Base-by-base conservation (phyloP, 2,113 vertebrate genomes). In the Enhydra lutris region DNA sequence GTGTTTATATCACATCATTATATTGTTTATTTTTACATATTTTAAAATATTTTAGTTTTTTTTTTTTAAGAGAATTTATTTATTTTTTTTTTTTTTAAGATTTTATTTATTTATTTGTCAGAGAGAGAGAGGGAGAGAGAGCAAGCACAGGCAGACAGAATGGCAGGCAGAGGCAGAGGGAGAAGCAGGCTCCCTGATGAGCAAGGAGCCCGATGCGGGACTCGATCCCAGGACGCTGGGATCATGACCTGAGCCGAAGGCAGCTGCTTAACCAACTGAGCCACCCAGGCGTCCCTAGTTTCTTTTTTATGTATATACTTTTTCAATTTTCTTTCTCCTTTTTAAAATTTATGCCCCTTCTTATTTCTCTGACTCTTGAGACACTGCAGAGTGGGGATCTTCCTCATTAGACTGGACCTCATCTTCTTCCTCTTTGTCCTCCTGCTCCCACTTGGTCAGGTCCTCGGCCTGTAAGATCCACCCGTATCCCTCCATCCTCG, bases 401-500 rank as follows among this genome's bases (percentile, higher is more conserved):
- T 92, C 47, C 31, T 55, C 31, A 4, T 47, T 45, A 21, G 45
- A n/a, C 13, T 23, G 11, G 15, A 6, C 42, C 42, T 57, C 11
- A 1, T 20, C 31, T 12, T 73, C 31, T 9, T 81, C 31, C 13
- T 52, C 4, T 14, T 26, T 14, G 9, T 52, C n/a, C 4, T 47
- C 14, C 17, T 20, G 1, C 4, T 31, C 59, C 57, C 36, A 61
- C 31, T 71, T 57, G 17, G n/a, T 78, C 2, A 13, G 29, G 14
- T 26, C 29, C 21, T 81, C 13, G n/a, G 42, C 42, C 29, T 47
- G 7, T n/a, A 21, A 29, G 65, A 10, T 63, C 59, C 76, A 39
- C 0, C 20, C 1, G 0, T 15, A 39, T 10, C 55, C 20, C n/a
- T 88, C 21, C 36, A 8, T 57, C 61, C 83, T 5, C 4, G 0